A percentile compares a stretch with the other conserved stretches of the same genome.
These are phyloP conservation scores for Cercocebus atys DNA, from an alignment of 2,113 vertebrate genomes.

Conservation along the genomic window DNA sequence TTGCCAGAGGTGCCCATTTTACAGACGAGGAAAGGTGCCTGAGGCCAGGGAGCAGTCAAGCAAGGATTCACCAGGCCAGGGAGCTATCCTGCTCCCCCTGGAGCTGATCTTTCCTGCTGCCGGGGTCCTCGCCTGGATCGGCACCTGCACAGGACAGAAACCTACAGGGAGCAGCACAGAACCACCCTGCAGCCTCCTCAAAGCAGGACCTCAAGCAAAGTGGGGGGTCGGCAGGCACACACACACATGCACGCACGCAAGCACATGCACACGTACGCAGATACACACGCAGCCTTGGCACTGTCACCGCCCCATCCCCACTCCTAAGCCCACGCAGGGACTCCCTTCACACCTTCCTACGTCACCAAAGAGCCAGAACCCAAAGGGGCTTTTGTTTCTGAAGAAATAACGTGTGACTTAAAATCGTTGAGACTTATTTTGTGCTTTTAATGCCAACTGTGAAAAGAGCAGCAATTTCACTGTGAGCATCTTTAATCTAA, in stretches of 20 bases:
- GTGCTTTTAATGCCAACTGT: constrained; percentile 37
- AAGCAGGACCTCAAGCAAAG: background rate
- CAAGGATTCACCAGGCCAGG: background rate
- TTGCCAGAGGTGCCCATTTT: background rate
- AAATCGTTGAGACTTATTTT: background rate
- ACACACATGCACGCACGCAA: fast-evolving
- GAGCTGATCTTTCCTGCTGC: background rate
- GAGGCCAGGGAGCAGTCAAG: background rate
- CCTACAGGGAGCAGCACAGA: background rate
- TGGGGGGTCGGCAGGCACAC: too few species aligned
- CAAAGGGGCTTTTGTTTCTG: background rate
- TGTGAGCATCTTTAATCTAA: background rate
- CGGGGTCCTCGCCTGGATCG: background rate
- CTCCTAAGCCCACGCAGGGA: background rate
- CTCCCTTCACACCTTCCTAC: background rate
- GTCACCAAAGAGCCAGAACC: background rate
- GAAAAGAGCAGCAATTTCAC: background rate
- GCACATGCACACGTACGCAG: background rate
- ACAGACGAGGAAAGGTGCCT: background rate
- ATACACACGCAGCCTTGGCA: too few species aligned
- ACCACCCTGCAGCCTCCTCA: background rate
- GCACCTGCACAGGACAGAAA: background rate
- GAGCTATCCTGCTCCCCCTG: background rate
- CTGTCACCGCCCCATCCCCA: background rate
- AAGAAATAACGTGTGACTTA: background rate